phyloP scores from a whole-genome alignment of 2,113 vertebrate species.

The Cacatua alba region DNA sequence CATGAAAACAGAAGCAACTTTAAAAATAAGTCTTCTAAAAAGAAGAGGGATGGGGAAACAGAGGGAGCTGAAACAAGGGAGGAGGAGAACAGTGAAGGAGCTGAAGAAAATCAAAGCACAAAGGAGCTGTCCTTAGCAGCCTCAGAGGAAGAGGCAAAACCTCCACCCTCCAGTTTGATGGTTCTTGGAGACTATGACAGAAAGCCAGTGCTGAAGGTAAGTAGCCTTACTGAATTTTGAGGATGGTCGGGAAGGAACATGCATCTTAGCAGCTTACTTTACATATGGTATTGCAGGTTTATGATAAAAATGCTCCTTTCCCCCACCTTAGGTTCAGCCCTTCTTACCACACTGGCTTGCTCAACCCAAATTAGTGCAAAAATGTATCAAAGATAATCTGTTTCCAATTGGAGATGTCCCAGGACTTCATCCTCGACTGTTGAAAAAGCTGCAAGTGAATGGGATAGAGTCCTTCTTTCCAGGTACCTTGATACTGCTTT shows the following conservation, averaged over 20 bases:
- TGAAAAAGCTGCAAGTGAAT: slow-evolving; percentile 80
- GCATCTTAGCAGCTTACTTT: not conserved
- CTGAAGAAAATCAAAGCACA: not conserved
- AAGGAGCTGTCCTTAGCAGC: not conserved
- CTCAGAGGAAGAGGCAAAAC: not conserved
- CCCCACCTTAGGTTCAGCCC: slow-evolving; percentile 78
- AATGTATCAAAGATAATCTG: slow-evolving; percentile 82
- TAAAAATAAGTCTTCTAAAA: not conserved
- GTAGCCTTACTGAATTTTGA: not conserved
- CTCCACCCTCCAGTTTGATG: slow-evolving; percentile 33
- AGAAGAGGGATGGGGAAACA: not conserved
- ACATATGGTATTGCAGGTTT: not conserved
- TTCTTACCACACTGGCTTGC: slow-evolving; percentile 91
- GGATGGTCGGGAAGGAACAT: not conserved
- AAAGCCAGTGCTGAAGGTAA: slow-evolving; percentile 57
- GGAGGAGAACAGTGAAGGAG: not conserved
- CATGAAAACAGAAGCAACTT: not conserved
- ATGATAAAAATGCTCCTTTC: not conserved
- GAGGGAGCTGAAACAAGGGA: not conserved
- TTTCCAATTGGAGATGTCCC: slow-evolving; percentile 75
- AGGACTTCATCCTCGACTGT: slow-evolving; percentile 79
- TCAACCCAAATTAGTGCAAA: slow-evolving; percentile 82
- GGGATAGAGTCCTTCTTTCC: slow-evolving; percentile 89
- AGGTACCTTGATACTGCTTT: slow-evolving; percentile 70
- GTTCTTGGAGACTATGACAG: slow-evolving; percentile 81